Evolutionary conservation across 2,888 invertebrate genomes (phyloP).

Genomic region (Lasioglossum vierecki): DNA sequence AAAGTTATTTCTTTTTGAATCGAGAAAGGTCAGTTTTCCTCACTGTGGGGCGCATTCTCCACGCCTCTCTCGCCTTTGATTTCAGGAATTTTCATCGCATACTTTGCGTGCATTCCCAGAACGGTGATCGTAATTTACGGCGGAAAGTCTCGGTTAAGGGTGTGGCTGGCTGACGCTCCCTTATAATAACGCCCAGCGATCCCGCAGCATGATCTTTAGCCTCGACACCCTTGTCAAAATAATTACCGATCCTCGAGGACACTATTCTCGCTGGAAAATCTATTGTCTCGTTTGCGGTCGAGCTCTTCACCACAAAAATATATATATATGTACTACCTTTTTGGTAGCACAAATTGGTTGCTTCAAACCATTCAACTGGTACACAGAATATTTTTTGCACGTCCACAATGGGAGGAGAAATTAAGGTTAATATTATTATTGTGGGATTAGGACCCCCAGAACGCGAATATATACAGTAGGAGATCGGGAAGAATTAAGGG

Average conservation of each 20-base stretch:
- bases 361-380: too few relatives aligned
- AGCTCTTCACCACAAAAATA: not conserved
- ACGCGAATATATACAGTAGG: too few relatives aligned
- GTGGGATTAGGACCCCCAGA: too few relatives aligned
- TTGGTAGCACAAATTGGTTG: too few relatives aligned
- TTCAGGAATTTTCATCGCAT: constrained; percentile 11
- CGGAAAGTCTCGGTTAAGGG: not conserved
- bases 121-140: not conserved
- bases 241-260: not conserved
- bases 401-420: too few relatives aligned
- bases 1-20: too few relatives aligned
- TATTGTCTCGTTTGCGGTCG: not conserved
- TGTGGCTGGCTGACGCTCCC: not conserved
- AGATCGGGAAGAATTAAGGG: too few relatives aligned
- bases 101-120: not conserved
- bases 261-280: not conserved
- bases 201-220: not conserved
- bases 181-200: not conserved
- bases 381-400: too few relatives aligned
- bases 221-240: not conserved
- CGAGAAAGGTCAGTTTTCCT: too few relatives aligned
- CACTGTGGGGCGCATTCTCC: not conserved
- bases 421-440: too few relatives aligned
- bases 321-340: too few relatives aligned
- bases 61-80: not conserved